Conservation (phyloP, 1,140 invertebrate species). For the Megathymus violae region DNA sequence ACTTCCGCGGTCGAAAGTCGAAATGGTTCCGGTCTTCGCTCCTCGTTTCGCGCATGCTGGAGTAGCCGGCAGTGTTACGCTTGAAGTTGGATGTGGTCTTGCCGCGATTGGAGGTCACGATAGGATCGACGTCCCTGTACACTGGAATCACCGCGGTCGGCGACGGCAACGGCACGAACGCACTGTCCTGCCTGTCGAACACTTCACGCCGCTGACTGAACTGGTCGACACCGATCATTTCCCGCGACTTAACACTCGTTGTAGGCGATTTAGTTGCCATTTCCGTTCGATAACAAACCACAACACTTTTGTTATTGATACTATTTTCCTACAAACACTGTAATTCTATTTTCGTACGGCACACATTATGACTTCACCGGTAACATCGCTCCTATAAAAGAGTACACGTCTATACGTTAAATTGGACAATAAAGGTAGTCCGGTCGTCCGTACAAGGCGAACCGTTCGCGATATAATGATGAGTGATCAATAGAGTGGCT, state of each 20-base stretch:
- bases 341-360: slow-evolving; percentile 76
- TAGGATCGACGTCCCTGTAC: slow-evolving; percentile 68
- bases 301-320: slow-evolving; percentile 79
- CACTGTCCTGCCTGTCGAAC: slow-evolving; percentile 77
- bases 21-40: slow-evolving; percentile 60
- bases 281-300: slow-evolving; percentile 79
- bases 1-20: slow-evolving; percentile 73
- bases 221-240: slow-evolving; percentile 76
- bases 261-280: slow-evolving; percentile 80
- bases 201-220: slow-evolving; percentile 80
- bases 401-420: slow-evolving; percentile 73
- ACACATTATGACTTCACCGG: slow-evolving; percentile 81
- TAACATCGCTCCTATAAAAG: slow-evolving; percentile 73
- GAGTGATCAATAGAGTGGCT: slow-evolving; percentile 77
- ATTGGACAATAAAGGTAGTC: slow-evolving; percentile 79
- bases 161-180: slow-evolving; percentile 69
- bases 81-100: slow-evolving; percentile 77
- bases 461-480: slow-evolving; percentile 74
- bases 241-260: slow-evolving; percentile 74
- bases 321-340: slow-evolving; percentile 81
- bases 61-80: slow-evolving; percentile 69
- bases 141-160: slow-evolving; percentile 51
- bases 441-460: slow-evolving; percentile 72
- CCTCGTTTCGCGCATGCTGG: slow-evolving; percentile 74
- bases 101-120: slow-evolving; percentile 76